Evolutionary conservation across 1,140 invertebrate species (phyloP).

Genomic region (Panonychus citri): DNA sequence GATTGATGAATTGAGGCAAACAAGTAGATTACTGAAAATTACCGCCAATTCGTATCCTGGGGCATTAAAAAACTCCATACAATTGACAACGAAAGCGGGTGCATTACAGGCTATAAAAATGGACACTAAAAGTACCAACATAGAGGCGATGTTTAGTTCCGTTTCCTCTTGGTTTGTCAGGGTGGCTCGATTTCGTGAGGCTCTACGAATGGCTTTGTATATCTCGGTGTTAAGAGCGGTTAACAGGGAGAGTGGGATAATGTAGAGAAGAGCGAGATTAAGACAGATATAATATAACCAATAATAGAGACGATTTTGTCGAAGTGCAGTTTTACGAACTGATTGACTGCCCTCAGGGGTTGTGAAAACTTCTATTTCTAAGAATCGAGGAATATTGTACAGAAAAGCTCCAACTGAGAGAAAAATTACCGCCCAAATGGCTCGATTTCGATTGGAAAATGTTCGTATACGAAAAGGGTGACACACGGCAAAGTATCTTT

Average conservation of each 20-base stretch:
- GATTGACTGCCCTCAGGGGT: slow-evolving; percentile 10
- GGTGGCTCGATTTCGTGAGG: slow-evolving; percentile 53
- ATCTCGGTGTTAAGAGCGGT: slow-evolving; percentile 70
- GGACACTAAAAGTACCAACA: slow-evolving; percentile 76
- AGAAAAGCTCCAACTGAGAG: slow-evolving; percentile 54
- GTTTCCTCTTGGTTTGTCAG: slow-evolving; percentile 48
- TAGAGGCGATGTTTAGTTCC: slow-evolving; percentile 69
- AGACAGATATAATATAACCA: slow-evolving; percentile 72
- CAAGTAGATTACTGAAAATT: slow-evolving; percentile 45
- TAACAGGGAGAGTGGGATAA: slow-evolving; percentile 58
- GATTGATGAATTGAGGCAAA: slow-evolving; percentile 84
- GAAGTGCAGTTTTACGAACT: slow-evolving; percentile 38
- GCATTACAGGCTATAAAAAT: slow-evolving; percentile 42
- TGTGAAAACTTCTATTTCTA: slow-evolving; percentile 22
- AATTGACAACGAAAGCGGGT: slow-evolving; percentile 63
- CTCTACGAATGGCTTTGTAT: slow-evolving; percentile 36
- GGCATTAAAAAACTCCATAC: slow-evolving; percentile 37
- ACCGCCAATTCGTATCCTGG: slow-evolving; percentile 11
- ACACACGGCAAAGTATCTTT: slow-evolving; percentile 86
- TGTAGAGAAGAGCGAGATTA: slow-evolving; percentile 74
- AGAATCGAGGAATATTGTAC: slow-evolving; percentile 58
- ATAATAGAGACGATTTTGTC: slow-evolving; percentile 46
- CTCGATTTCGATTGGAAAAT: slow-evolving; percentile 69
- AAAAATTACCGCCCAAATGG: slow-evolving; percentile 54
- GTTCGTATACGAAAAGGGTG: slow-evolving; percentile 65